Conservation (phyloP, 1,140 invertebrate genomes). For the Chymomyza costata region DNA sequence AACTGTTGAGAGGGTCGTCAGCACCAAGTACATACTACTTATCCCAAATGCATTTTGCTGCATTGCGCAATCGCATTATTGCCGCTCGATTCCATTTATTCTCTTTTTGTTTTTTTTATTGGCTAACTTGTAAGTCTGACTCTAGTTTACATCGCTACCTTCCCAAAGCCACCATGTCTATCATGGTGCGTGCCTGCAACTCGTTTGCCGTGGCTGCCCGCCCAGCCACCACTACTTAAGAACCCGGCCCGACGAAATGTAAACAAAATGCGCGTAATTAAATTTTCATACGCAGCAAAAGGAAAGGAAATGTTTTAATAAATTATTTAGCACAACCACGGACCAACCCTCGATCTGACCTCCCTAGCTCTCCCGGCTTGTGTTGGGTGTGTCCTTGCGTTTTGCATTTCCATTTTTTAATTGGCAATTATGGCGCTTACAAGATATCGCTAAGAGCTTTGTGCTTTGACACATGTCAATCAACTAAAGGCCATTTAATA, state of each 20-base stretch:
- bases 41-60: too few species aligned
- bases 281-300: constrained; percentile 53
- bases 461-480: too few species aligned
- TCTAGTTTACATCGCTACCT: too few species aligned
- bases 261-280: constrained; percentile 65
- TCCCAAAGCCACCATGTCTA: too few species aligned
- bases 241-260: constrained; percentile 44
- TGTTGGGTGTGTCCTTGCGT: background rate
- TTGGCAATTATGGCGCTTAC: constrained; percentile 51
- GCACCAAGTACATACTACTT: too few species aligned
- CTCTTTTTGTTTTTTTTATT: too few species aligned
- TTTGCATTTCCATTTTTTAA: constrained; percentile 35
- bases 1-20: too few species aligned
- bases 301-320: constrained; percentile 48
- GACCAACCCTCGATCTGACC: constrained; percentile 31
- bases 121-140: too few species aligned
- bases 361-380: background rate
- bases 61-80: too few species aligned
- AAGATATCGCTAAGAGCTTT: too few species aligned
- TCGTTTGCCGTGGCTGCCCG: constrained; percentile 43
- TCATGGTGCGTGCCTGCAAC: constrained; percentile 39
- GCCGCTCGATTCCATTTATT: too few species aligned
- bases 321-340: constrained; percentile 50
- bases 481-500: constrained; percentile 16
- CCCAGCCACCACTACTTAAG: constrained; percentile 18